A percentile compares a stretch with the other conserved stretches of the same genome.
Evolutionary conservation across 2,888 invertebrate species (phyloP).

Genomic region (Mactromeris polynyma): DNA sequence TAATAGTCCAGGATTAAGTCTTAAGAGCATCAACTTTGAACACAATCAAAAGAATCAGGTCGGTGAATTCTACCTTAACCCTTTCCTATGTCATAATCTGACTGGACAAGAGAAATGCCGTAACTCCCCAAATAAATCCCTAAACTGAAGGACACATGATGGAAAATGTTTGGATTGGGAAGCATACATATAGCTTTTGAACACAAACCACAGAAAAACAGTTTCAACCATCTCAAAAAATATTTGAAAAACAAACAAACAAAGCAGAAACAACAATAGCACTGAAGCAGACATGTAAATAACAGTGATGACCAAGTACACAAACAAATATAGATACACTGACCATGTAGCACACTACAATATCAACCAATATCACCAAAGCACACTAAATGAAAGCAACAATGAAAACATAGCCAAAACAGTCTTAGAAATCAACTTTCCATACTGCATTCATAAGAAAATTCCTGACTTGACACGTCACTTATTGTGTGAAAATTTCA

Average conservation of each 20-base stretch:
- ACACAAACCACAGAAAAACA: not conserved
- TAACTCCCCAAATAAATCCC: not conserved
- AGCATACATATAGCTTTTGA: not conserved
- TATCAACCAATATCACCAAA: not conserved
- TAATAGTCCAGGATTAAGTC: too few relatives aligned
- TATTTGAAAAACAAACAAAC: not conserved
- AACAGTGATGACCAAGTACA: not conserved
- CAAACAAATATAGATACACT: not conserved
- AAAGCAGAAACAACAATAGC: not conserved
- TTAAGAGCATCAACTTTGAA: too few relatives aligned
- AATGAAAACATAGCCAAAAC: not conserved
- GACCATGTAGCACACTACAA: not conserved
- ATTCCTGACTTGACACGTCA: too few relatives aligned
- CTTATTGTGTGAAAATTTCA: too few relatives aligned
- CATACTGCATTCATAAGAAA: too few relatives aligned
- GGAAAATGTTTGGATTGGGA: not conserved
- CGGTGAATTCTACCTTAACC: too few relatives aligned
- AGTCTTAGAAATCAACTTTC: not conserved
- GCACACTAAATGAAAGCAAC: slow-evolving; percentile 1
- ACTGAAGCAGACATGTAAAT: not conserved
- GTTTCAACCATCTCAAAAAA: not conserved
- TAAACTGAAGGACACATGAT: not conserved
- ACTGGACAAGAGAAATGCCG: not conserved
- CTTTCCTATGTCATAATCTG: too few relatives aligned
- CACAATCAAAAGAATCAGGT: too few relatives aligned